A percentile compares a stretch with the other conserved stretches of the same genome.
Evolutionary conservation across 2,888 invertebrate species (phyloP).

Genomic region (Psylliodes chrysocephalus): DNA sequence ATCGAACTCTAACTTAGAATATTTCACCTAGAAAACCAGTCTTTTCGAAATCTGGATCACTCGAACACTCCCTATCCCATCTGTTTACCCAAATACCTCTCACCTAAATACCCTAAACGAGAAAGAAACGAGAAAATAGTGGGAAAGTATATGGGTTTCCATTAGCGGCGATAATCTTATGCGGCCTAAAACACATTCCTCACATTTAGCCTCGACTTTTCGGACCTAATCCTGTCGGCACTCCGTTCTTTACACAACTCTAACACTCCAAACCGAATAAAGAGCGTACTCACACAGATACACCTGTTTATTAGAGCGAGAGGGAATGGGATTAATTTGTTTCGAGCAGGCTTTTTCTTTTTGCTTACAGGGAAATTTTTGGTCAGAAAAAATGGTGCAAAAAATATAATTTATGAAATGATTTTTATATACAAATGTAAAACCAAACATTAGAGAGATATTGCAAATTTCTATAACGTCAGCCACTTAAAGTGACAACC

Average conservation of each 20-base stretch:
- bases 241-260: no score
- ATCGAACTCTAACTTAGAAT: no score
- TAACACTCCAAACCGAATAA: conserved; percentile 13
- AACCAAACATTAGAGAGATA: no score
- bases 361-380: no score
- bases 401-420: no score
- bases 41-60: no score
- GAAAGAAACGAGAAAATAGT: conserved; percentile 26
- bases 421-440: no score
- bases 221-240: conserved; percentile 17
- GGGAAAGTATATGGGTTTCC: conserved; percentile 10
- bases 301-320: background rate
- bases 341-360: no score
- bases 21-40: no score
- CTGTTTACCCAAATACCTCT: background rate
- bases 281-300: background rate
- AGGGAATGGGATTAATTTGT: background rate
- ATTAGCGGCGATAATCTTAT: conserved; percentile 22
- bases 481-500: no score
- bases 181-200: conserved; percentile 13
- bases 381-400: no score
- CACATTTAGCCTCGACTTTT: conserved; percentile 12
- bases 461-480: no score
- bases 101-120: background rate
- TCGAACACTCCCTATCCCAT: background rate